phyloP scores from a whole-genome alignment of 2,888 invertebrate genomes.

The Stenurella melanura region DNA sequence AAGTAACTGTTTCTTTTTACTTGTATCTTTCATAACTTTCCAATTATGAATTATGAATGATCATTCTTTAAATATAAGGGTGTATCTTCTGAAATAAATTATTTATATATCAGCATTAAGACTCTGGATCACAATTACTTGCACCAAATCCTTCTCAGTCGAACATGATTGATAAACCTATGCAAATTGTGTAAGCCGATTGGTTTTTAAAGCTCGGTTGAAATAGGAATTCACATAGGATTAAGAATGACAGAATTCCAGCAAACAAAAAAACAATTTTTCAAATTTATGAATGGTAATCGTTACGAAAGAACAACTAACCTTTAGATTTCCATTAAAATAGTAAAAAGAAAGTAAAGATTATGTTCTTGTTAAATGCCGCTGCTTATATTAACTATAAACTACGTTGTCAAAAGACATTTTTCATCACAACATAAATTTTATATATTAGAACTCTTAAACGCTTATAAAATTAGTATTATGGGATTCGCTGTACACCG shows the following conservation, averaged over 20 bases:
- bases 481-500: slow-evolving; percentile 2
- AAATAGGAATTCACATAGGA: neutral
- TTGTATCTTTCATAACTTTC: too few relatives aligned
- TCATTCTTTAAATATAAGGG: too few relatives aligned
- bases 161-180: neutral
- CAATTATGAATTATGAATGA: too few relatives aligned
- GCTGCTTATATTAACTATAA: slow-evolving; percentile 12
- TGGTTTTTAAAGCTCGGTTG: neutral
- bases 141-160: neutral
- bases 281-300: slow-evolving; percentile 6
- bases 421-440: slow-evolving; percentile 29
- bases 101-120: too few relatives aligned
- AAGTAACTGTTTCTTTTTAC: too few relatives aligned
- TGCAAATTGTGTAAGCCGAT: neutral
- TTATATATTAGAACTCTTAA: neutral
- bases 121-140: too few relatives aligned
- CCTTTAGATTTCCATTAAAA: slow-evolving; percentile 19
- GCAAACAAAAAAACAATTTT: neutral
- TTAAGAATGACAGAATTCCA: neutral
- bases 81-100: too few relatives aligned
- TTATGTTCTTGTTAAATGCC: slow-evolving; percentile 7
- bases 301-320: slow-evolving; percentile 5
- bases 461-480: slow-evolving; percentile 9
- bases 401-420: slow-evolving; percentile 10
- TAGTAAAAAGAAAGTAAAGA: slow-evolving; percentile 25